Base-by-base conservation (phyloP, 2,888 invertebrate genomes). In the Dione vanillae region DNA sequence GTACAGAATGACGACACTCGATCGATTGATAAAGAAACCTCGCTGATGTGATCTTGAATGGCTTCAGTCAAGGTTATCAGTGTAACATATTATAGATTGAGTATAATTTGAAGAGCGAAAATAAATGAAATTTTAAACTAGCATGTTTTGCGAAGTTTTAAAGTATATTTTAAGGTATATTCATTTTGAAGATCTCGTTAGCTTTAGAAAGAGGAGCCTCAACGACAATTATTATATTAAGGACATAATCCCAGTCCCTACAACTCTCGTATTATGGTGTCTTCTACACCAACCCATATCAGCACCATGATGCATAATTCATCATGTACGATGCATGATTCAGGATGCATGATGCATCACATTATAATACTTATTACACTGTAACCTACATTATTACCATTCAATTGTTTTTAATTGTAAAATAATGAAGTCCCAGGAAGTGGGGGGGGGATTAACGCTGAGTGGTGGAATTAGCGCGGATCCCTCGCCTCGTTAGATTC, bases 391-490 rank as follows among this genome's bases (percentile, higher is more conserved):
- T n/a, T 27, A 27, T 27, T 27, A 5, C 49, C 11, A 49, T 43
- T 43, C 1, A 45, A 27, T 35, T 14, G 20, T 61, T 45, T 43
- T 61, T 43, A 35, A 61, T 61, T 45, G 45, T 65, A 16, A 65
- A 0, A 52, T 52, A 52, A 51, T 61, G 59, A 61, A 45, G 54
- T 54, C 37, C 43, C 61, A 35, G 19, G 37, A 64, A 64, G 79
- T 86, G 83, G 83, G 79, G 82, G 80, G 77, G 77, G 82, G 85
- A 86, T 87, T 86, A 86, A 67, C 71, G 71, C 67, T 81, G 81
- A 84, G 82, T 81, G 83, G 78, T 82, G 80, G 84, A 81, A 85
- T 87, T 85, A 85, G 82, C 83, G 75, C 80, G 73, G 77, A 82
- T 82, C 82, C 78, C 68, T 76, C 78, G 65, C 58, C 40, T 69